Evolutionary conservation across 2,888 invertebrate genomes (phyloP).

Genomic region (Buathra laborator): DNA sequence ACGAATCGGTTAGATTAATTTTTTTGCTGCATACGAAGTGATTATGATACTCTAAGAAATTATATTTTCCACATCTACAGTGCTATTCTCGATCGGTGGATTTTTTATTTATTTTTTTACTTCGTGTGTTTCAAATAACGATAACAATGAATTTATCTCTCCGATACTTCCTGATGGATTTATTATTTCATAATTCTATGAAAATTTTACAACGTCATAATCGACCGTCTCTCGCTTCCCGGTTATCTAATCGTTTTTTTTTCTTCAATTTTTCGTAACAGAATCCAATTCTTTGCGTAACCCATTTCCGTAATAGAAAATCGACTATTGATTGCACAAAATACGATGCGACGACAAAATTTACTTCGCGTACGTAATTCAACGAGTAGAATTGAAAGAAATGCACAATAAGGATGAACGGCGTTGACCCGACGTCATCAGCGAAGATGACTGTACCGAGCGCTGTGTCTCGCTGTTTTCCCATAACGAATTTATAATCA

Average conservation of each 20-base stretch:
- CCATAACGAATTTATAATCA: constrained; percentile 56
- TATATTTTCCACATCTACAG: no score
- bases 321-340: constrained; percentile 48
- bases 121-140: no score
- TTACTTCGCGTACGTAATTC: constrained; percentile 38
- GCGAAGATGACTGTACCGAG: constrained; percentile 57
- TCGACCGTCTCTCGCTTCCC: neutral
- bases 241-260: neutral
- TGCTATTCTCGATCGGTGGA: no score
- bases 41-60: no score
- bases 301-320: constrained; percentile 31
- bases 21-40: no score
- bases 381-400: constrained; percentile 6
- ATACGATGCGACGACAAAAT: constrained; percentile 1
- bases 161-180: neutral
- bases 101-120: no score
- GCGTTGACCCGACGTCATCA: constrained; percentile 46
- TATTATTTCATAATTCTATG: neutral
- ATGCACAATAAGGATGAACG: constrained; percentile 39
- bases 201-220: neutral
- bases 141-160: no score
- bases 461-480: constrained; percentile 4
- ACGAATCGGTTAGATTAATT: no score
- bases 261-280: neutral
- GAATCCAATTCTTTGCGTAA: constrained; percentile 15